Evolutionary conservation across 2,797 vertebrate species (phyloP).

Genomic region (Characodon lateralis): DNA sequence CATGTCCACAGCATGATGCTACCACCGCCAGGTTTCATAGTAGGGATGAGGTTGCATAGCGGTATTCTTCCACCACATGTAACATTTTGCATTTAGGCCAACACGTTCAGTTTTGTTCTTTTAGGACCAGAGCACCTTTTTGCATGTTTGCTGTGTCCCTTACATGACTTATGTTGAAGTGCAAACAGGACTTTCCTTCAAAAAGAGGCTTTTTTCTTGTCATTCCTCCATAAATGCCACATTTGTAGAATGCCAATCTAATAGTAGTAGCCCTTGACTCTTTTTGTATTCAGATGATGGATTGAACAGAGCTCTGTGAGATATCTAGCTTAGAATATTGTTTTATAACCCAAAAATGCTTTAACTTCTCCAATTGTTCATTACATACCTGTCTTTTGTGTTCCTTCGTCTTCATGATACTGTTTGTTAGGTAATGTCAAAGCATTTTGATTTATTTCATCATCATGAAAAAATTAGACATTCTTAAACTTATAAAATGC

Average conservation of each 20-base stretch:
- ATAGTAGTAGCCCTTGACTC: neutral
- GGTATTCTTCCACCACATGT: neutral
- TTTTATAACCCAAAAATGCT: neutral
- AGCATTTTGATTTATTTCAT: neutral
- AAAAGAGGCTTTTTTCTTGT: neutral
- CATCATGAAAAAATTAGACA: constrained; percentile 6
- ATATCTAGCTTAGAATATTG: neutral
- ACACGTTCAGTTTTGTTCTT: neutral
- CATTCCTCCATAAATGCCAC: neutral
- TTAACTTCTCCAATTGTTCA: neutral
- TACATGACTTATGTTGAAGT: neutral
- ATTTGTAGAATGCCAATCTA: neutral
- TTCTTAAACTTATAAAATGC: constrained; percentile 22
- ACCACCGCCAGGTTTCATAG: neutral
- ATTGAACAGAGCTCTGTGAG: neutral
- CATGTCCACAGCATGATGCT: neutral
- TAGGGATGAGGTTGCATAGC: neutral
- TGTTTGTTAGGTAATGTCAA: neutral
- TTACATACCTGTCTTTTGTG: neutral
- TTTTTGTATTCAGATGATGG: neutral
- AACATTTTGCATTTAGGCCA: neutral
- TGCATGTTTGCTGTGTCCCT: neutral
- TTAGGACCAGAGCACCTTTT: neutral
- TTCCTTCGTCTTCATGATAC: neutral
- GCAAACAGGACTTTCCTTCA: neutral